A percentile compares a stretch with the other conserved stretches of the same genome.
Conservation (phyloP, 37 sponge, comb jelly and placozoan genomes). For the Hormiphora californensis region DNA sequence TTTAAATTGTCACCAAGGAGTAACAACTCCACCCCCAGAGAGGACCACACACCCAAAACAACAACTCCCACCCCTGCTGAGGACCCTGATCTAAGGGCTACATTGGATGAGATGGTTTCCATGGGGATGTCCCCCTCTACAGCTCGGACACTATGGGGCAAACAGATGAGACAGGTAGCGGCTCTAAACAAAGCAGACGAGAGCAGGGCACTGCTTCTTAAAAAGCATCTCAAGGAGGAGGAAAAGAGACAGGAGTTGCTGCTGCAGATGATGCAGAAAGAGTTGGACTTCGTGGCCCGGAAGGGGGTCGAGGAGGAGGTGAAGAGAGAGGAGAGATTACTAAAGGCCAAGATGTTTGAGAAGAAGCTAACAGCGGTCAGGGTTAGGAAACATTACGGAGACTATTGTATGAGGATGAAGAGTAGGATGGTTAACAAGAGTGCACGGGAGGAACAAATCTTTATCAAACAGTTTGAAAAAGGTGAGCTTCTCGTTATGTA, state of each 20-base stretch:
- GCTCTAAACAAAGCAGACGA: slow-evolving; percentile 57
- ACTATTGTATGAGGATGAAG: slow-evolving; percentile 7
- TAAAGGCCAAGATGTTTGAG: not conserved
- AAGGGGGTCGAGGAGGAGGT: not conserved
- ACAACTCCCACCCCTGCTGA: not conserved
- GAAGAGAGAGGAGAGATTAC: not conserved
- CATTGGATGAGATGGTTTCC: slow-evolving; percentile 59
- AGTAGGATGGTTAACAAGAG: slow-evolving; percentile 13
- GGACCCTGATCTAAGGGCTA: not conserved
- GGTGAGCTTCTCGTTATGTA: not conserved
- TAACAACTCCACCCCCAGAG: not conserved
- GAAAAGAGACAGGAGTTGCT: slow-evolving; percentile 31
- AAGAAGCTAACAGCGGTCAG: slow-evolving; percentile 20
- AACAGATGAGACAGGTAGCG: slow-evolving; percentile 67
- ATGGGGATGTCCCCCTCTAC: slow-evolving; percentile 60
- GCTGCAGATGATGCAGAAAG: not conserved
- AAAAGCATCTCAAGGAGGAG: slow-evolving; percentile 32
- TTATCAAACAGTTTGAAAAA: slow-evolving; percentile 18
- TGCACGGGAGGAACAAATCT: not conserved
- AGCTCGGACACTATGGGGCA: slow-evolving; percentile 62
- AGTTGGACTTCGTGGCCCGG: slow-evolving; percentile 12
- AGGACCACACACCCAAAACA: too few relatives aligned
- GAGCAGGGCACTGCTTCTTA: slow-evolving; percentile 39
- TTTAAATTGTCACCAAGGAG: not conserved
- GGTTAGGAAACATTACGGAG: slow-evolving; percentile 19